Evolutionary conservation across 2,113 vertebrate species (phyloP), one percentile per base, ranked within the genome.

Genomic region (Lanius ludovicianus): DNA sequence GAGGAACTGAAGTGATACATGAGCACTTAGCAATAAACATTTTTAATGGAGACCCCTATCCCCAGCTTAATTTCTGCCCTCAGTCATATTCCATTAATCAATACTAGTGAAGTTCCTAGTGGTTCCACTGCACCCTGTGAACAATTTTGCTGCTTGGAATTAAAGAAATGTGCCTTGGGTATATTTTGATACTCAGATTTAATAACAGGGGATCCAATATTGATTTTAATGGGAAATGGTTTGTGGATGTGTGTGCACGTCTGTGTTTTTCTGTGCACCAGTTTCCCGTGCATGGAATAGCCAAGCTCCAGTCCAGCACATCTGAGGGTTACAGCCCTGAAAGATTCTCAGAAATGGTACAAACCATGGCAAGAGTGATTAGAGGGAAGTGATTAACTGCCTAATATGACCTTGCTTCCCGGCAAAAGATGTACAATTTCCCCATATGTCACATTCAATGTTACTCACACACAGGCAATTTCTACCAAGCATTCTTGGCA

Each of bases 41-140:
- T 94, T 95, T 94, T 96, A 97, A 96, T 97, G 96, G 92, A 93
- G 85, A 96, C 90, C 76, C 96, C 76, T 96, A 95, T 96, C 95
- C 96, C 93, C 96, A 95, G 90, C 65, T 95, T 96, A 97, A 96
- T 97, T 96, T 97, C 85, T 96, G 79, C 86, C 79, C 76, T 95
- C 88, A 95, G 76, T 89, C 88, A 87, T 90, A 89, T 53, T 46
- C 53, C 93, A 97, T 97, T 92, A 93, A 96, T 97, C 95, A 96
- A 92, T 91, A 90, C 60, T 46, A 62, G 88, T 65, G 92, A 89
- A 71, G 76, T 79, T 96, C 65, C 77, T 71, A 46, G 76, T 2
- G 2, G 64, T 92, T 96, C 89, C 83, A 73, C 47, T 87, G 95
- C 74, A 93, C 65, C 53, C 77, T 84, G 42, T 95, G 96, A 96